Base-by-base conservation (phyloP, 2,113 vertebrate species). In the Odontophorus gujanensis region DNA sequence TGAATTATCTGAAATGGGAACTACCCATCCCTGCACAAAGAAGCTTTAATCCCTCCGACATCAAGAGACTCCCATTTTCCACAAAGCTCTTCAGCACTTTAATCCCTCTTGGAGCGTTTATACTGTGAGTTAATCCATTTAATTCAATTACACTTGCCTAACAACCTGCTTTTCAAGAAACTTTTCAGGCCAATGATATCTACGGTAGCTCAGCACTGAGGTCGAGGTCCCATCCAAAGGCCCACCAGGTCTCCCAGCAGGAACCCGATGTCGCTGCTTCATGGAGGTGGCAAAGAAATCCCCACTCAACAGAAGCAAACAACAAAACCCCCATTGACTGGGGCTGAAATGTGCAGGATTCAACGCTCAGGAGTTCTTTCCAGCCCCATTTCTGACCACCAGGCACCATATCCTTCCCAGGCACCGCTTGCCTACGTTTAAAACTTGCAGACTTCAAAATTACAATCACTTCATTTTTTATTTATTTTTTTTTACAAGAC, bases 381-480 rank as follows among this genome's bases (percentile, higher is more conserved):
- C 42, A 59, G 30, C n/a, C 81, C 42, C 24, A 51, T 65, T 61
- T 25, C 53, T 36, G 63, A 57, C 66, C 88, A 82, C 85, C 77
- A 42, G 30, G 38, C 26, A 12, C 14, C 17, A 8, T 7, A 14
- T 13, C 81, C 77, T 43, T 6, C 86, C 76, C 38, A 28, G 59
- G 38, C n/a, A 55, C 53, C 13, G 55, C 55, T 28, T 2, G 53
- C 83, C 47, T 12, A 1, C 18, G 2, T 38, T 26, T 30, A 42
- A 22, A 81, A n/a, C 75, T 55, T 7, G 2, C 50, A 94, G 86
- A 66, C 90, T 79, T 69, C 87, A 45, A 79, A 93, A 89, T 62
- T 34, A 24, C 81, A 74, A 21, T 19, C 66, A 17, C 9, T 3
- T 2, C 9, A 40, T 40, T 28, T 28, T 28, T 53, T 48, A 20